These are phyloP conservation scores for Sabatieria punctata DNA, from an alignment of 2,888 invertebrate species.

Conservation along the genomic window DNA sequence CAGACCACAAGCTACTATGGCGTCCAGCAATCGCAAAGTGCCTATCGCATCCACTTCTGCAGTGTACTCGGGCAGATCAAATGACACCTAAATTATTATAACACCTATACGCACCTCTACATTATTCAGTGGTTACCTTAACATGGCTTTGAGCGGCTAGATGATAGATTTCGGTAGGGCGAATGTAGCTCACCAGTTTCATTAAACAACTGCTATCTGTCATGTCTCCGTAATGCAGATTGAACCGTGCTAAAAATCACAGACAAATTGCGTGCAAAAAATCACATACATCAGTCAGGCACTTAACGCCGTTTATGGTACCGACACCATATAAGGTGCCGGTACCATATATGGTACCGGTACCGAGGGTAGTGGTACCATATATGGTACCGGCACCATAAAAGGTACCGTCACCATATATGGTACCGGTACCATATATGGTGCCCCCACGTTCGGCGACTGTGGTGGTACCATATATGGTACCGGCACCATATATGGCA, in stretches of 20 bases:
- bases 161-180: constrained; percentile 88
- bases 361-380: too few species aligned
- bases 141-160: constrained; percentile 97
- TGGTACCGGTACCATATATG: too few species aligned
- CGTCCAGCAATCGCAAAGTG: constrained; percentile 70
- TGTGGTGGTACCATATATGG: too few species aligned
- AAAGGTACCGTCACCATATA: too few species aligned
- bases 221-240: constrained; percentile 93
- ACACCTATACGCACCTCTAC: background rate
- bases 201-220: constrained; percentile 89
- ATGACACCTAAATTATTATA: constrained; percentile 49
- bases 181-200: constrained; percentile 57
- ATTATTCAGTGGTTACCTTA: constrained; percentile 46
- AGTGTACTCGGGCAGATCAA: constrained; percentile 94
- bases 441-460: too few species aligned
- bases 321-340: too few species aligned
- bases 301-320: too few species aligned
- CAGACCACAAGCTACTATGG: constrained; percentile 69
- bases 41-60: constrained; percentile 95
- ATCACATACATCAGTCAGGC: too few species aligned
- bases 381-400: too few species aligned
- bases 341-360: too few species aligned
- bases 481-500: too few species aligned
- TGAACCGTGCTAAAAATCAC: constrained; percentile 48
- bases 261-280: too few species aligned